phyloP scores from a whole-genome alignment of 2,797 vertebrate species.

The Smutsia temminckii region DNA sequence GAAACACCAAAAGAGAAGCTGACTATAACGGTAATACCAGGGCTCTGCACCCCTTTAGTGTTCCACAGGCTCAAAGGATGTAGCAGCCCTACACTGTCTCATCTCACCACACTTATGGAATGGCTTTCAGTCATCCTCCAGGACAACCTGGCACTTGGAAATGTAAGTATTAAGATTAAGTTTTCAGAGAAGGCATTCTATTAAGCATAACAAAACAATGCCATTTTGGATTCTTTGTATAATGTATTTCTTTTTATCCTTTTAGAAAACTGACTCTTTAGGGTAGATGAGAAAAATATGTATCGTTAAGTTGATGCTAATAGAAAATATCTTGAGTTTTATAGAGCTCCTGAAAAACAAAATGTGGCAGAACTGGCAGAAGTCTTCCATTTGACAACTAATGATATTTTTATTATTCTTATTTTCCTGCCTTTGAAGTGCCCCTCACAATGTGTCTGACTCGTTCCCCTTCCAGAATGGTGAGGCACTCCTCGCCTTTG shows the following conservation, averaged over 20 bases:
- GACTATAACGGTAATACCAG: not conserved
- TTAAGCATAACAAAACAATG: not conserved
- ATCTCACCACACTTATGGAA: not conserved
- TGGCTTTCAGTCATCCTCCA: not conserved
- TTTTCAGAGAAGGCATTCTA: not conserved
- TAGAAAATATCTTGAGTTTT: not conserved
- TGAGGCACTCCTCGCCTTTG: not conserved
- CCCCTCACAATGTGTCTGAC: not conserved
- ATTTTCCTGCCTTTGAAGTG: conserved; percentile 57
- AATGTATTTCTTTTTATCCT: not conserved
- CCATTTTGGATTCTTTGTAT: not conserved
- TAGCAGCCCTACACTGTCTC: not conserved
- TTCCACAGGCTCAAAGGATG: not conserved
- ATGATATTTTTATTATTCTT: conserved; percentile 6
- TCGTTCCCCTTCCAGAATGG: conserved; percentile 5
- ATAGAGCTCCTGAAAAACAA: not conserved
- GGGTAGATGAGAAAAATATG: not conserved
- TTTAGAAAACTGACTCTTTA: not conserved
- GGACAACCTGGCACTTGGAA: not conserved
- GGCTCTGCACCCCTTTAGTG: not conserved
- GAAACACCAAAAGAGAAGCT: not conserved
- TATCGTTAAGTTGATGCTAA: not conserved
- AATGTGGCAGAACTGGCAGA: conserved; percentile 25
- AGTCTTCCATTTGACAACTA: not conserved
- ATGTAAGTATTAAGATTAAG: not conserved